A percentile compares a stretch with the other conserved stretches of the same genome.
Evolutionary conservation across 2,888 invertebrate genomes (phyloP).

Genomic region (Tribolium freemani): DNA sequence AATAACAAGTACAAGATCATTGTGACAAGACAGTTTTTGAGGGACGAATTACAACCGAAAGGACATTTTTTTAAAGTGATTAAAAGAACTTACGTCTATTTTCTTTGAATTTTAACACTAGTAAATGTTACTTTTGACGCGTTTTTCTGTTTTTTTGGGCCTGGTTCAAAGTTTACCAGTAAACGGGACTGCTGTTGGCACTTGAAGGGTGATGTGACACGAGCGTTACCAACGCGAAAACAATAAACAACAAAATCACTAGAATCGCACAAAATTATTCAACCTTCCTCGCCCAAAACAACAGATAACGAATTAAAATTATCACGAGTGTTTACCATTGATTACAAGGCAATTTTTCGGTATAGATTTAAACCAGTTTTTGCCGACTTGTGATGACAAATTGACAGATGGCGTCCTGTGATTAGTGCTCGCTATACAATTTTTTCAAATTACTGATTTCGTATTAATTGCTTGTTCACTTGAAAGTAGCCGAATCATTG

Average conservation of each 20-base stretch:
- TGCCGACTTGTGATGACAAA: not conserved
- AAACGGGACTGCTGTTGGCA: constrained; percentile 55
- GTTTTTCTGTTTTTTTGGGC: constrained; percentile 30
- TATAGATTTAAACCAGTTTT: not conserved
- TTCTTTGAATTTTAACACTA: constrained; percentile 10
- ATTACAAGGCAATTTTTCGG: not conserved
- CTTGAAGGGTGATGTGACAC: constrained; percentile 61
- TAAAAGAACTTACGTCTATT: constrained; percentile 17
- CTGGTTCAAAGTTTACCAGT: constrained; percentile 44
- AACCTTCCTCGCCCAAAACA: not conserved
- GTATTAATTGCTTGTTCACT: not conserved
- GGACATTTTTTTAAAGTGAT: not conserved
- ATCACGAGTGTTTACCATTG: not conserved
- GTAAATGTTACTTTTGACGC: not conserved
- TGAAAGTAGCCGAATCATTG: constrained; percentile 1
- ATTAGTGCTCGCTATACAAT: not conserved
- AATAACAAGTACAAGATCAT: constrained; percentile 10
- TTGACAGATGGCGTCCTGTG: constrained; percentile 14
- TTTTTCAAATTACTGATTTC: not conserved
- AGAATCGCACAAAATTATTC: not conserved
- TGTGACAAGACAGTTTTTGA: constrained; percentile 1
- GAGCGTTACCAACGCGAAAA: constrained; percentile 47
- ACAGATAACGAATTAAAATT: not conserved
- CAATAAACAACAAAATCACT: not conserved
- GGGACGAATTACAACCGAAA: not conserved